These are phyloP conservation scores for Sebastiscus albofasciatus DNA, from an alignment of 2,797 vertebrate genomes.

Conservation along the genomic window DNA sequence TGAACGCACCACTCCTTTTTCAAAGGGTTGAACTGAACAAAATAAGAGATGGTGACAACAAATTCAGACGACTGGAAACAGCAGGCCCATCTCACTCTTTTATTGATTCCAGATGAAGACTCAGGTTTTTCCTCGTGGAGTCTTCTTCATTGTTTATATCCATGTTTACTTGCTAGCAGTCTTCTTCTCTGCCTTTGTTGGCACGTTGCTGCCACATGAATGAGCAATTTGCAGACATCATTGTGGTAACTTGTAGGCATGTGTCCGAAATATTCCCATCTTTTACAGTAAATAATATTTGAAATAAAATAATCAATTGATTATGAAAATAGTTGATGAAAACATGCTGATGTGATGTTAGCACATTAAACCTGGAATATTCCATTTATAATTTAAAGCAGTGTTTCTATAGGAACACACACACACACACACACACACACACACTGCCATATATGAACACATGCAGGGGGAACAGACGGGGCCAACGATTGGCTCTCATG, in stretches of 20 bases:
- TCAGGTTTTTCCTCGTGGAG: too few species aligned
- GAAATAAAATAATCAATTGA: neutral
- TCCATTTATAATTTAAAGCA: neutral
- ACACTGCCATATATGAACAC: neutral
- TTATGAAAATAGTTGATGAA: neutral
- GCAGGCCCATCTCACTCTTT: too few species aligned
- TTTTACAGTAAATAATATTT: neutral
- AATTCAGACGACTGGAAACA: too few species aligned
- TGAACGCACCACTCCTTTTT: too few species aligned
- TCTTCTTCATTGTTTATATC: neutral
- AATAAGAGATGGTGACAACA: too few species aligned
- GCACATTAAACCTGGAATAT: neutral
- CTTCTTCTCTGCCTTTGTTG: neutral
- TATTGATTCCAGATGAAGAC: too few species aligned
- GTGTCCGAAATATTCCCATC: neutral
- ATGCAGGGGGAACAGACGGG: neutral
- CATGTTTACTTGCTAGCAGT: neutral
- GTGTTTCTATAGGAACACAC: neutral
- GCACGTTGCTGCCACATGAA: neutral
- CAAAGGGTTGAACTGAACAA: too few species aligned
- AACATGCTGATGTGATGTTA: neutral
- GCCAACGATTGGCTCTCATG: slow-evolving; percentile 74
- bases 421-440: too few species aligned
- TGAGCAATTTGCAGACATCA: neutral
- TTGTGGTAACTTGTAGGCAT: neutral